Evolutionary conservation across 1,140 invertebrate genomes (phyloP), one percentile per base, ranked within the genome.

Genomic region (Notospermus geniculatus): DNA sequence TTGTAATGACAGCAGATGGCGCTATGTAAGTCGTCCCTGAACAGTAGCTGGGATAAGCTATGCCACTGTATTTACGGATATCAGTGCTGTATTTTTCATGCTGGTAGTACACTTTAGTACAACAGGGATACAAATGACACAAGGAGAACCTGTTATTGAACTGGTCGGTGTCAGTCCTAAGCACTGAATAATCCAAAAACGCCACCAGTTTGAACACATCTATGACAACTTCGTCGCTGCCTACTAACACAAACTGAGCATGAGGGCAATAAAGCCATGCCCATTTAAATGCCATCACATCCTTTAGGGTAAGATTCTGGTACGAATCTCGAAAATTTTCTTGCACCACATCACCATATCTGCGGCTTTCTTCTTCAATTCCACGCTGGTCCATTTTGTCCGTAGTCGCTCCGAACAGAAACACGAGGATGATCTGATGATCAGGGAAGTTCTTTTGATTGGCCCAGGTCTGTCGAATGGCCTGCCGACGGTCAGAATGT

Each of bases 171-270:
- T 50, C 36, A 9, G 30, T 36, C 17, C 25, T 25, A 17, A 39
- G 17, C 30, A 32, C 1, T 19, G 27, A 19, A 19, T 52, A 25
- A 17, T 39, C 27, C 19, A 69, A 58, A 54, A 60, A 69, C 1
- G 60, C 62, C 25, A 85, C 69, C 36, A 91, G 76, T 63, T 85
- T 85, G 56, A 87, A 86, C 7, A 92, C 70, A 79, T 92, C 89
- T n/a, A 92, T 84, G 30, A 91, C 86, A 62, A 90, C 90, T 71
- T 94, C 91, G 77, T 94, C 91, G 76, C 93, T 91, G 77, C 91
- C 87, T 84, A 94, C 93, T 19, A 94, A 84, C 7, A 93, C 84
- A 71, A 85, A 91, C 57, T 85, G 80, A 0, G 86, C 83, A 29
- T 84, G 79, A 4, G 72, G 68, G 74, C 91, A 94, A 65, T 85